A percentile compares a stretch with the other conserved stretches of the same genome.
Conservation (phyloP, 2,888 invertebrate genomes). For the Aspidiotus destructor region DNA sequence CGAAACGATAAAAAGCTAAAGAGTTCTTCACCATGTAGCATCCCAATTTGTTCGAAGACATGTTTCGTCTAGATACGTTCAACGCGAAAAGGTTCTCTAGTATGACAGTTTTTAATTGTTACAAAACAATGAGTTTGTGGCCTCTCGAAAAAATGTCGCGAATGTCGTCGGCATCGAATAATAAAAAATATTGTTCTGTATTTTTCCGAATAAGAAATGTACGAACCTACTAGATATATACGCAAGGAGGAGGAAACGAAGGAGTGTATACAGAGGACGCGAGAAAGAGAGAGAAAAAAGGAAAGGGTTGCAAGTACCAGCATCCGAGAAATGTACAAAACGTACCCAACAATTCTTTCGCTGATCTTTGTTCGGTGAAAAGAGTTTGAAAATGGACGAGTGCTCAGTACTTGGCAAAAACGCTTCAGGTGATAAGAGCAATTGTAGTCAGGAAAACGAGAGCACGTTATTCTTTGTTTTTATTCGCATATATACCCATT, state of each 20-base stretch:
- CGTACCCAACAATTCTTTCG: slow-evolving; percentile 26
- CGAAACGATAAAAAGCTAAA: neutral
- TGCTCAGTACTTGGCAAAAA: slow-evolving; percentile 25
- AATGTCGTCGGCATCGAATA: slow-evolving; percentile 22
- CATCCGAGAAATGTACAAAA: slow-evolving; percentile 26
- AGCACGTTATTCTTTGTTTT: slow-evolving; percentile 26
- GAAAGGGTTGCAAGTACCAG: slow-evolving; percentile 31
- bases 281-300: neutral
- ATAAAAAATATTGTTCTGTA: slow-evolving; percentile 21
- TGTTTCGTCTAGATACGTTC: slow-evolving; percentile 10
- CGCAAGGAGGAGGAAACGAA: neutral
- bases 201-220: slow-evolving; percentile 2
- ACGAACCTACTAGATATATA: neutral
- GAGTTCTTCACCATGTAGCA: neutral
- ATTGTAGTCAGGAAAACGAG: slow-evolving; percentile 29
- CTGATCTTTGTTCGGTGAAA: slow-evolving; percentile 28
- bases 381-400: slow-evolving; percentile 27
- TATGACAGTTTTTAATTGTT: slow-evolving; percentile 25
- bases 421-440: slow-evolving; percentile 33
- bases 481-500: slow-evolving; percentile 15
- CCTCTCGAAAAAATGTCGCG: slow-evolving; percentile 30
- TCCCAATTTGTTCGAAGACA: slow-evolving; percentile 32
- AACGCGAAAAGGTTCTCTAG: slow-evolving; percentile 16
- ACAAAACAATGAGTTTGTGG: slow-evolving; percentile 30
- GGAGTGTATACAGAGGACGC: slow-evolving; percentile 3